Conservation (phyloP, 2,113 vertebrate species). For the Centrocercus urophasianus region DNA sequence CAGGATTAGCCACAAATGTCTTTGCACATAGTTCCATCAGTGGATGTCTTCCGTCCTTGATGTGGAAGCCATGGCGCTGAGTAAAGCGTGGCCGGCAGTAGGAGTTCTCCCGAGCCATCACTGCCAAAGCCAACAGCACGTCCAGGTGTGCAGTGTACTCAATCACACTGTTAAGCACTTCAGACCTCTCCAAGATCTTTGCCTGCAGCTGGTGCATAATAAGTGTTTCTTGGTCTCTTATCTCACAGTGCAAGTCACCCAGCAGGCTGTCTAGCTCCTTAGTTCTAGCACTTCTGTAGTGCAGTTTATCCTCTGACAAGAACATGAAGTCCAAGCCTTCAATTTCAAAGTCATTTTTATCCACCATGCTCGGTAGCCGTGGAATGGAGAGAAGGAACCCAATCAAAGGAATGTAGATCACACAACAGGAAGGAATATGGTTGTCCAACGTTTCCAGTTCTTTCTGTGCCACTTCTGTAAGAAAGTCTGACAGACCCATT, state of each 20-base stretch:
- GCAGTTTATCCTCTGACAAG: conserved; percentile 90
- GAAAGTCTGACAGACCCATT: conserved; percentile 91
- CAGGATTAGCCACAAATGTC: conserved; percentile 93
- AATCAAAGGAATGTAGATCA: conserved; percentile 96
- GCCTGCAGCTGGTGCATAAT: conserved; percentile 92
- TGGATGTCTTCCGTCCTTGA: conserved; percentile 87
- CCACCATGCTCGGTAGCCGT: conserved; percentile 88
- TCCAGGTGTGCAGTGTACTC: conserved; percentile 91
- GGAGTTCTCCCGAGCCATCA: conserved; percentile 88
- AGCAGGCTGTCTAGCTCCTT: conserved; percentile 91
- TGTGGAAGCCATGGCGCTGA: conserved; percentile 57
- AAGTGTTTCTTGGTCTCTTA: conserved; percentile 91
- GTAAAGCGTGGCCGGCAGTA: conserved; percentile 84
- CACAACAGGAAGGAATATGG: conserved; percentile 87
- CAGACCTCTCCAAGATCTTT: conserved; percentile 84
- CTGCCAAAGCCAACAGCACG: conserved; percentile 90
- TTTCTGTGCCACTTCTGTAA: conserved; percentile 91
- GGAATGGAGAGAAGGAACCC: conserved; percentile 94
- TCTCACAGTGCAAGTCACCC: conserved; percentile 93
- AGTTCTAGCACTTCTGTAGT: conserved; percentile 91
- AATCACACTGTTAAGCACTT: conserved; percentile 85
- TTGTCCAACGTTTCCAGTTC: conserved; percentile 89
- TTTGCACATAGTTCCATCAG: conserved; percentile 91
- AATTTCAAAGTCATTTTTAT: conserved; percentile 91
- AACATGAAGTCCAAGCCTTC: conserved; percentile 96